Evolutionary conservation across 2,113 vertebrate genomes (phyloP).

Genomic region (Crotophaga sulcirostris): DNA sequence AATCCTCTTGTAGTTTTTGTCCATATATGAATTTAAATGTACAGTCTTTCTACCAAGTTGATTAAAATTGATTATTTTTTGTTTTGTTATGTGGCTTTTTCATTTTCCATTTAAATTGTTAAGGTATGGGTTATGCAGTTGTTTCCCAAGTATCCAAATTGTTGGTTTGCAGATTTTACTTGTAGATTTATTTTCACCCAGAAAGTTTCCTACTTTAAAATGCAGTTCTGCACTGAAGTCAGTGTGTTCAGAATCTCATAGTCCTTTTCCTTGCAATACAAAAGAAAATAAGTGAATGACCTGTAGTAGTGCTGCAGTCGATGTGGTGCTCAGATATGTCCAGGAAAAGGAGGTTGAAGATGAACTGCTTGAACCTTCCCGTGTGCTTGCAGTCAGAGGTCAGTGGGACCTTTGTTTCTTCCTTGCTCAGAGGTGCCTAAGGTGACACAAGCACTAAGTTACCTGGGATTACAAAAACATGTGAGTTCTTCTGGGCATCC

Average conservation of each 20-base stretch:
- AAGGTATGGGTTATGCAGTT: accelerated
- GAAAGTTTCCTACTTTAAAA: not conserved
- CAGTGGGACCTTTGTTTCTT: not conserved
- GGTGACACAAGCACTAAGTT: not conserved
- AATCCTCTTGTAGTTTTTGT: not conserved
- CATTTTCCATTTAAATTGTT: not conserved
- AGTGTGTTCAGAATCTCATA: not conserved
- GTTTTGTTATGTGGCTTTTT: not conserved
- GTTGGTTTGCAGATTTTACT: not conserved
- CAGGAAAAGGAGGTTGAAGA: not conserved
- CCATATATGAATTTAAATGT: not conserved
- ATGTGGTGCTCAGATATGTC: accelerated
- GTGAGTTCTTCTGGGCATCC: not conserved
- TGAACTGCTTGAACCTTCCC: not conserved
- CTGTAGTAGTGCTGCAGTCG: not conserved
- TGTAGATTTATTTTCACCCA: not conserved
- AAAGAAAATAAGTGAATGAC: not conserved
- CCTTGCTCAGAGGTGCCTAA: not conserved
- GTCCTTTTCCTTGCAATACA: not conserved
- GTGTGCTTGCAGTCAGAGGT: not conserved
- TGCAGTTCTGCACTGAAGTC: not conserved
- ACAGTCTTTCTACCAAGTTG: not conserved
- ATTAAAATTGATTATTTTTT: not conserved
- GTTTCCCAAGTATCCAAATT: not conserved
- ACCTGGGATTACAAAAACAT: not conserved